These are phyloP conservation scores for Molanna angustata DNA, from an alignment of 2,888 invertebrate species.

Conservation along the genomic window DNA sequence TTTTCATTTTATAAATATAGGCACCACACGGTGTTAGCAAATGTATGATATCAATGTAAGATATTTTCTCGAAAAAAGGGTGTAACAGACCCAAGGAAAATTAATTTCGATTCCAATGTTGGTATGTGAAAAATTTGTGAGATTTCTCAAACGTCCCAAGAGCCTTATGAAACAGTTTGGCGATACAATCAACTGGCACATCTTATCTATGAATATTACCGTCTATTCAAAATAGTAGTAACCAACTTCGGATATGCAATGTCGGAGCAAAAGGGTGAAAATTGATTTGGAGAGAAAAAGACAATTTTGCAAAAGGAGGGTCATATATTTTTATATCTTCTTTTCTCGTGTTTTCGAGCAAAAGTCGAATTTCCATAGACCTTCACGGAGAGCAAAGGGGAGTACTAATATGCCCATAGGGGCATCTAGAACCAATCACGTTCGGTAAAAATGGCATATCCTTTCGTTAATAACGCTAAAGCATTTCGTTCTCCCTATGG, in stretches of 20 bases:
- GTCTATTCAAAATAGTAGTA: constrained; percentile 4
- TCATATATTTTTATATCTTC: constrained; percentile 26
- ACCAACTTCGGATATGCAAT: constrained; percentile 13
- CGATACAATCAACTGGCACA: constrained; percentile 7
- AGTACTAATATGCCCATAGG: constrained; percentile 13
- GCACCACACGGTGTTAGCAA: too few relatives aligned
- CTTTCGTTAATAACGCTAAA: constrained; percentile 1
- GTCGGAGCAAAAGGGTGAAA: constrained; percentile 14
- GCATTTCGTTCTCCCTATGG: not conserved
- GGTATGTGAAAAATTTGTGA: too few relatives aligned
- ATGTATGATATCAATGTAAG: too few relatives aligned
- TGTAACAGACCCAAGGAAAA: too few relatives aligned
- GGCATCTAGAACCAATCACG: constrained; percentile 12
- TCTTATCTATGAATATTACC: constrained; percentile 7
- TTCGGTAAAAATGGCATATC: constrained; percentile 10
- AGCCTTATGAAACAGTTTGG: constrained; percentile 4
- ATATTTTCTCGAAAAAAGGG: too few relatives aligned
- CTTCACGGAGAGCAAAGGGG: constrained; percentile 7
- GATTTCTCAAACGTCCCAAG: constrained; percentile 5
- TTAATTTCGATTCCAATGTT: too few relatives aligned
- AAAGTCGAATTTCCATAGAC: constrained; percentile 3
- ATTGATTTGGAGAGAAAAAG: constrained; percentile 27
- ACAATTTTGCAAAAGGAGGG: constrained; percentile 19
- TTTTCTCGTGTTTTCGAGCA: constrained; percentile 14
- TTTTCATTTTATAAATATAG: too few relatives aligned